A percentile compares a stretch with the other conserved stretches of the same genome.
Conservation (phyloP, 2,797 vertebrate species). For the Alfaro cultratus region DNA sequence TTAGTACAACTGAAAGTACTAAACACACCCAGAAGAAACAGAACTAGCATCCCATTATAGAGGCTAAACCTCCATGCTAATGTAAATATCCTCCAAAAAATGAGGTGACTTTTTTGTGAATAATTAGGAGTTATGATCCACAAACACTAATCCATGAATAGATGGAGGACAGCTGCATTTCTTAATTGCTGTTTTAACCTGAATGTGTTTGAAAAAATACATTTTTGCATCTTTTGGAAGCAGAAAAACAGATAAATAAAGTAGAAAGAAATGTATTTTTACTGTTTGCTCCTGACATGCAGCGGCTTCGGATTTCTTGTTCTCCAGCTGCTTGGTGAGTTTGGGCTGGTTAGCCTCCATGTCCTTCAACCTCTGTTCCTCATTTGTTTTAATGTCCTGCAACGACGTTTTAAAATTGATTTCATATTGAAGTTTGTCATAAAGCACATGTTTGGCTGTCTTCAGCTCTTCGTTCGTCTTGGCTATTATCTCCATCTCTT, state of each 20-base stretch:
- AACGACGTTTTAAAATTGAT: fast-evolving
- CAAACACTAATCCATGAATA: not conserved
- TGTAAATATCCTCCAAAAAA: not conserved
- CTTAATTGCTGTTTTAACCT: not conserved
- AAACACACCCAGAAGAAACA: not conserved
- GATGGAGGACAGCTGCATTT: not conserved
- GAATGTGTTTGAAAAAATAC: not conserved
- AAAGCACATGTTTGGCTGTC: fast-evolving
- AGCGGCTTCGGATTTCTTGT: not conserved
- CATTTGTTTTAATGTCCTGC: not conserved
- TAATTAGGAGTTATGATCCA: not conserved
- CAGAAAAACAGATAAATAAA: not conserved
- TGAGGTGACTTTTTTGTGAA: not conserved
- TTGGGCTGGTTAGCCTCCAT: not conserved
- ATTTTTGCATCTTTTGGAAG: not conserved
- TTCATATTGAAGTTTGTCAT: fast-evolving
- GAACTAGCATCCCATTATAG: not conserved
- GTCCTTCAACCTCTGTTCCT: fast-evolving
- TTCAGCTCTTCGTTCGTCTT: fast-evolving
- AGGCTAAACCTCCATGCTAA: not conserved
- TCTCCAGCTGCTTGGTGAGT: fast-evolving
- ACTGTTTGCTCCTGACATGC: constrained; percentile 45
- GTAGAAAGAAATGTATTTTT: not conserved
- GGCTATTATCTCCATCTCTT: fast-evolving
- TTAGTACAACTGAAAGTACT: not conserved